Evolutionary conservation across 2,113 vertebrate species (phyloP).

Genomic region (Balaeniceps rex): DNA sequence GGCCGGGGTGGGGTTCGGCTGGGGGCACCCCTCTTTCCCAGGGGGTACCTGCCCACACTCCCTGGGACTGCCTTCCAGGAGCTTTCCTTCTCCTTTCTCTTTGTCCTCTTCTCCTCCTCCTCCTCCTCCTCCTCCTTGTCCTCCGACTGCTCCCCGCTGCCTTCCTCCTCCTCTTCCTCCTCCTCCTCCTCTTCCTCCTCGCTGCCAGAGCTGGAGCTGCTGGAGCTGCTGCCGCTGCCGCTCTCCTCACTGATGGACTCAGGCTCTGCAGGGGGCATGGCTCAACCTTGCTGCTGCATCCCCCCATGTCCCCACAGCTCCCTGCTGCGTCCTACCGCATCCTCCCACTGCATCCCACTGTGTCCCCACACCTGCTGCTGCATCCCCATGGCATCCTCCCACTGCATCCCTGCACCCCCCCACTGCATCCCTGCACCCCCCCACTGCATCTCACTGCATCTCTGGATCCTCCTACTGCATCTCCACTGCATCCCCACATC

Average conservation of each 20-base stretch:
- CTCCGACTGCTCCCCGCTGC: slow-evolving; percentile 76
- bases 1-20: fast-evolving
- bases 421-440: not conserved
- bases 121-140: slow-evolving; percentile 75
- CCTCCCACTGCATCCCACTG: not conserved
- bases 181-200: slow-evolving; percentile 85
- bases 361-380: not conserved
- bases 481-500: too few species aligned
- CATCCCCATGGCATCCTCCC: too few species aligned
- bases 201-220: slow-evolving; percentile 67
- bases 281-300: not conserved
- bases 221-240: slow-evolving; percentile 44
- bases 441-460: not conserved
- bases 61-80: slow-evolving; percentile 58
- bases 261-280: slow-evolving; percentile 70
- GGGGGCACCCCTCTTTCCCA: not conserved
- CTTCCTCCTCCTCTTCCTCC: slow-evolving; percentile 76
- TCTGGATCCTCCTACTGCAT: too few species aligned
- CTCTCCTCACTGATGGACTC: slow-evolving; percentile 82
- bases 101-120: slow-evolving; percentile 69
- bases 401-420: not conserved
- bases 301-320: too few species aligned
- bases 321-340: not conserved
- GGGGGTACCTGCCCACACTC: slow-evolving; percentile 67
- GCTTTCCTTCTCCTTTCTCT: slow-evolving; percentile 70